These are phyloP conservation scores for Penaeus japonicus DNA, from an alignment of 1,140 invertebrate species.

Conservation along the genomic window DNA sequence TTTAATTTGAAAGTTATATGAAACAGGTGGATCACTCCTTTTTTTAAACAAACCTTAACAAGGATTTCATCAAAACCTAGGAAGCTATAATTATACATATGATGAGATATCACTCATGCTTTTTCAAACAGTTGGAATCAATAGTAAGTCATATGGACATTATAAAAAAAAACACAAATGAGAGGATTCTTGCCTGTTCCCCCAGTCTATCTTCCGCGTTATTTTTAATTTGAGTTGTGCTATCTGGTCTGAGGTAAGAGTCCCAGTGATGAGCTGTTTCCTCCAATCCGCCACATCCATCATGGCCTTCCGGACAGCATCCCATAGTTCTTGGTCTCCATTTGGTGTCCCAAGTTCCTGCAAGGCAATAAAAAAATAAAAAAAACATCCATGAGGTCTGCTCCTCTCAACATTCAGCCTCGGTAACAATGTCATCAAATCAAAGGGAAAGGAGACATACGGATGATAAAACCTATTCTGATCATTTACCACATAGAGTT, in stretches of 20 bases:
- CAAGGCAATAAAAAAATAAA: neutral
- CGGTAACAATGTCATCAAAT: no score
- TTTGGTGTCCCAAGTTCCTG: constrained; percentile 43
- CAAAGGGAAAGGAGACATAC: no score
- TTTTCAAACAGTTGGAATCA: no score
- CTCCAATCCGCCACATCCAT: constrained; percentile 85
- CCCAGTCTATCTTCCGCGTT: constrained; percentile 92
- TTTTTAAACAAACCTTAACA: no score
- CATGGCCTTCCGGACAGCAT: constrained; percentile 87
- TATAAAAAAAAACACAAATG: constrained; percentile 52
- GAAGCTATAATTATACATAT: neutral
- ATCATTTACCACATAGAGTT: constrained; percentile 77
- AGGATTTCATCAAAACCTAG: no score
- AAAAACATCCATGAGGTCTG: constrained; percentile 10
- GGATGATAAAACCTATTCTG: no score
- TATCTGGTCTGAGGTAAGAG: constrained; percentile 88
- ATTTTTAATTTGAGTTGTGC: constrained; percentile 84
- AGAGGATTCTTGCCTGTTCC: constrained; percentile 74
- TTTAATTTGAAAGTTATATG: no score
- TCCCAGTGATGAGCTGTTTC: constrained; percentile 82
- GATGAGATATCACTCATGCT: neutral
- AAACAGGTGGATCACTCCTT: no score
- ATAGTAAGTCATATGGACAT: no score
- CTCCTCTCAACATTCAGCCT: no score
- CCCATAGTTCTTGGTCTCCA: constrained; percentile 67